Base-by-base conservation (phyloP, 1,140 invertebrate species). In the Himalopsyche phryganea region DNA sequence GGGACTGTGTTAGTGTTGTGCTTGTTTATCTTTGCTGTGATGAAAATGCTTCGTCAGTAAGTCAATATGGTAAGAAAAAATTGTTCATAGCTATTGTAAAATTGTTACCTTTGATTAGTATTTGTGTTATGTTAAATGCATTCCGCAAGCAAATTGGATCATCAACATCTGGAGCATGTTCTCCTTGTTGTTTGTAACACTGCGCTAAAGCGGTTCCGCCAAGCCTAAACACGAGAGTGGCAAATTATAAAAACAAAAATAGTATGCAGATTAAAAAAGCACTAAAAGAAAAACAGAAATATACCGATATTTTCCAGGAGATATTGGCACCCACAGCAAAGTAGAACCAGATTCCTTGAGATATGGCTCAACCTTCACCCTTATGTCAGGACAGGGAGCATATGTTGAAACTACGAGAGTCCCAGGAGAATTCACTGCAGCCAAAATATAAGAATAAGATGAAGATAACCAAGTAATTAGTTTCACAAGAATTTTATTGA, bases 381-480 rank as follows among this genome's bases (percentile, higher is more conserved):
- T 83, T 11, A 98, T 84, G 71, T 98, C 90, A 0, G 90, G 88
- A 76, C 95, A 98, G 0, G 91, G 92, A 0, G 92, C 96, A 75
- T 98, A 99, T 0, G 90, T 87, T 1, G 94, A 97, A 14, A 99
- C 83, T 0, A 99, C 96, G 5, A 99, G 76, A 10, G 94, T 94
- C 19, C 95, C 92, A 2, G 94, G 94, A 10, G 94, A 89, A 74
- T 94, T 96, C 0, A 97, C 86, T 78, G 58, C 36, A 68, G 68
- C 10, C 20, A 47, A 51, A 28, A 60, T 50, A 46, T 35, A n/a
- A 54, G n/a, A n/a, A n/a, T n/a, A n/a, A n/a, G n/a, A n/a, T n/a
- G n/a, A n/a, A n/a, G n/a, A n/a, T n/a, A n/a, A n/a, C n/a, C 23
- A 53, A 44, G 1, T 35, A 33, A 28, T 1, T 32, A 20, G 11